Evolutionary conservation across 2,888 invertebrate species (phyloP), one percentile per base, ranked within the genome.

Genomic region (Cataglyphis albicans): DNA sequence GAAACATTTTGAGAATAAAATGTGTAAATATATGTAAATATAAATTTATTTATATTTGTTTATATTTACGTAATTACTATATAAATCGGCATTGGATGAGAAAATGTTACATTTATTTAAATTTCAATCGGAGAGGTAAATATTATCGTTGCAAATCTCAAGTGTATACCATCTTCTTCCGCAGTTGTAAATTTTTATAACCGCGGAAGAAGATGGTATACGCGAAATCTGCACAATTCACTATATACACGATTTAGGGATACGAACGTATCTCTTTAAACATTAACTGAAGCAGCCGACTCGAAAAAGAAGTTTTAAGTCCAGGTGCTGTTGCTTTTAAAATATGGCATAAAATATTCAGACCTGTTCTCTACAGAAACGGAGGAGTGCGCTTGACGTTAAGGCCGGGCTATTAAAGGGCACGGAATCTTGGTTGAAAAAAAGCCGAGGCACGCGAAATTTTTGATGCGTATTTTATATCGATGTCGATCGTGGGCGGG

Each of bases 331-430:
- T 55, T 72, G 83, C 83, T 76, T 84, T 87, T 81, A 87, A 88
- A 87, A 82, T 75, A 82, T 72, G 68, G 81, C 86, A 84, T 89
- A 83, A 89, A 89, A 85, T 87, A 88, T 89, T 89, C 89, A 89
- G 83, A 72, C 81, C 82, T 86, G 88, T 85, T 84, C 83, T 85
- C 83, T 72, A 63, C 88, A 86, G 88, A 57, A 80, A 48, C 81
- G n/a, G 75, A 76, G 81, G 75, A 81, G 82, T 88, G 89, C 57
- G 73, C 80, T 82, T 85, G 90, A 89, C 87, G 85, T 86, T 84
- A 90, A 89, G 86, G 86, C 85, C 81, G 80, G 64, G 44, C 88
- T 80, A 86, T 88, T 88, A 89, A 87, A 85, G 64, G 80, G 88
- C 67, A 84, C 78, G 68, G 38, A 73, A 67, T 68, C 44, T 81